phyloP scores from a whole-genome alignment of 2,888 invertebrate genomes.

The Drosophila diplacantha region DNA sequence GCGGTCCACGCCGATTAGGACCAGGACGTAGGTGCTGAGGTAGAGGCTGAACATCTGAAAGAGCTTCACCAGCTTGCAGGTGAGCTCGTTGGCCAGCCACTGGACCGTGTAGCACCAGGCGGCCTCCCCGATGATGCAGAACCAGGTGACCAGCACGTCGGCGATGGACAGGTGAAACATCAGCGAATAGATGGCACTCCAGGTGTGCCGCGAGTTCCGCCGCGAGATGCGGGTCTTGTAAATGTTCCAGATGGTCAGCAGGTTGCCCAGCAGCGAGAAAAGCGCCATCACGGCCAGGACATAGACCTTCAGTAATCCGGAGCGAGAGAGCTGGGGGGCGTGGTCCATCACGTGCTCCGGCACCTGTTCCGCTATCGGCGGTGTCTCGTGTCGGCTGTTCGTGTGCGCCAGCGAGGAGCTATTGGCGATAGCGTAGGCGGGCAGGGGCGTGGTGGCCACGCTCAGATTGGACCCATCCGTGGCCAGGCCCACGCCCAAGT shows the following conservation, averaged over 20 bases:
- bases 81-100: conserved; percentile 87
- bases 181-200: conserved; percentile 86
- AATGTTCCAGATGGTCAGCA: conserved; percentile 87
- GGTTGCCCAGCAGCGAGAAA: conserved; percentile 85
- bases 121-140: conserved; percentile 89
- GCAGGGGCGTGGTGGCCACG: conserved; percentile 16
- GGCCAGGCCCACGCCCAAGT: conserved; percentile 46
- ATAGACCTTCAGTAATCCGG: conserved; percentile 82
- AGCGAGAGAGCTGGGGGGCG: conserved; percentile 83
- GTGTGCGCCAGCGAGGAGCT: conserved; percentile 47
- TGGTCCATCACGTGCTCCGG: conserved; percentile 79
- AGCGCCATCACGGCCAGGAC: conserved; percentile 85
- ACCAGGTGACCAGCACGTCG: conserved; percentile 88
- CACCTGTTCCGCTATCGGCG: conserved; percentile 56
- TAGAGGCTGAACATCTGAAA: conserved; percentile 90
- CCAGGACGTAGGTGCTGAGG: conserved; percentile 88
- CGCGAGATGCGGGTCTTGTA: conserved; percentile 81
- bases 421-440: conserved; percentile 48
- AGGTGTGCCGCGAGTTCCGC: conserved; percentile 81
- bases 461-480: conserved; percentile 26
- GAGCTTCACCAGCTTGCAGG: conserved; percentile 89
- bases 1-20: conserved; percentile 89
- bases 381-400: conserved; percentile 46
- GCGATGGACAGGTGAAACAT: conserved; percentile 90
- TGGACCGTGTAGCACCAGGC: conserved; percentile 89